A percentile compares a stretch with the other conserved stretches of the same genome.
These are phyloP conservation scores for Cebidichthys violaceus DNA, from an alignment of 2,113 vertebrate species.

Conservation along the genomic window DNA sequence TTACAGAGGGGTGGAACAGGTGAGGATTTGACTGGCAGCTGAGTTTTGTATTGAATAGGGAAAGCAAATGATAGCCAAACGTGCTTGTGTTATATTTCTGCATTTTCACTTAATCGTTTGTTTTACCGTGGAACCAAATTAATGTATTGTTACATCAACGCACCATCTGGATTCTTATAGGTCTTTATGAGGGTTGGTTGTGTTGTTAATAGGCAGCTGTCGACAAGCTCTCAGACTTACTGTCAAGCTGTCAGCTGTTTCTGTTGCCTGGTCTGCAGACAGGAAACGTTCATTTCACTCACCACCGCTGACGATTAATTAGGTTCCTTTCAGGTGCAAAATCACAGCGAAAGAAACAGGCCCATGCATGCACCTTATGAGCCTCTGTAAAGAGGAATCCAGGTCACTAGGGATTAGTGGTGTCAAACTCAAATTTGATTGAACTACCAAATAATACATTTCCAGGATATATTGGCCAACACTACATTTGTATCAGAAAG, in stretches of 20 bases:
- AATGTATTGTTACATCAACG: background rate
- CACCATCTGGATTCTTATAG: constrained; percentile 37
- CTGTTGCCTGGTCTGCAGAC: constrained; percentile 14
- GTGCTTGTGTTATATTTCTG: background rate
- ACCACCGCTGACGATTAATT: constrained; percentile 11
- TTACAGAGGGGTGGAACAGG: constrained; percentile 2
- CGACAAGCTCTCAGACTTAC: constrained; percentile 28
- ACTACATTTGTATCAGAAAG: background rate
- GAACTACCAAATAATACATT: background rate
- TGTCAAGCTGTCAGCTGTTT: constrained; percentile 44
- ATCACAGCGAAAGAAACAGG: background rate
- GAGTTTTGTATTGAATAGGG: background rate
- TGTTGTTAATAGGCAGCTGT: constrained; percentile 39
- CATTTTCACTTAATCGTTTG: background rate
- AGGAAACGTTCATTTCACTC: constrained; percentile 23
- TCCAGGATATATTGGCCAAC: background rate
- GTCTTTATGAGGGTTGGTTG: constrained; percentile 21
- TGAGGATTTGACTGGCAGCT: constrained; percentile 1
- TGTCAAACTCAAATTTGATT: background rate
- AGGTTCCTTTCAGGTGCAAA: background rate
- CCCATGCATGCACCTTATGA: background rate
- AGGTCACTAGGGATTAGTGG: background rate
- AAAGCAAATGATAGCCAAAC: background rate
- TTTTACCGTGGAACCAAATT: background rate
- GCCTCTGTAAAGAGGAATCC: background rate